Percentiles rank a stretch among this genome's conserved stretches.
phyloP scores from a whole-genome alignment of 2,797 vertebrate genomes.

The Austrolebias charrua region DNA sequence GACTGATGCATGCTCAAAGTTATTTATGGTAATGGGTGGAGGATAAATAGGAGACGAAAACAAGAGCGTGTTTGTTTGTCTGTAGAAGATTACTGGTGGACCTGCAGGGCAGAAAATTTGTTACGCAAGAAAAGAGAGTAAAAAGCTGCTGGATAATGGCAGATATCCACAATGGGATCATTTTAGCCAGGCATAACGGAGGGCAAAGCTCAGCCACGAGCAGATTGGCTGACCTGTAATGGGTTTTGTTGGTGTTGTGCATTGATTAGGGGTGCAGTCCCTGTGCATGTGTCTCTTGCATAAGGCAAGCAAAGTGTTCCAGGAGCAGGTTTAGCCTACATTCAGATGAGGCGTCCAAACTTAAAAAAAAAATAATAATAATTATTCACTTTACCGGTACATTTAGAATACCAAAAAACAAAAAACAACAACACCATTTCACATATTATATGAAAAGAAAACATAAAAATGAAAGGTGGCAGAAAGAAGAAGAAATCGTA shows the following conservation, averaged over 20 bases:
- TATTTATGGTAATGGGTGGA: slow-evolving; percentile 41
- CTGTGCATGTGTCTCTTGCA: slow-evolving; percentile 38
- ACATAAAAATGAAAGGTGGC: no score
- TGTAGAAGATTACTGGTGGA: slow-evolving; percentile 30
- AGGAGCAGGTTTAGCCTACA: slow-evolving; percentile 49
- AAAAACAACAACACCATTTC: no score
- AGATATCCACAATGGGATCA: slow-evolving; percentile 64
- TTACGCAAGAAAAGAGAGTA: slow-evolving; percentile 31
- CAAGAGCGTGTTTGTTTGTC: slow-evolving; percentile 21
- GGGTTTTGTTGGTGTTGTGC: slow-evolving; percentile 41
- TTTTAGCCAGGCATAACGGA: slow-evolving; percentile 66
- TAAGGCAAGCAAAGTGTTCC: slow-evolving; percentile 44
- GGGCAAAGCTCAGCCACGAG: slow-evolving; percentile 56
- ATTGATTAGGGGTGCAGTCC: slow-evolving; percentile 52
- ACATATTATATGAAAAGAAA: no score
- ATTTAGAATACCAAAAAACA: no score
- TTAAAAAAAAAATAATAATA: no score
- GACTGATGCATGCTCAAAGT: slow-evolving; percentile 29
- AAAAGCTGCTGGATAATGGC: slow-evolving; percentile 51
- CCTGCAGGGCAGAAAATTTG: slow-evolving; percentile 38
- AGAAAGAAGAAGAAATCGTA: no score
- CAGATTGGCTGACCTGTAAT: slow-evolving; percentile 52
- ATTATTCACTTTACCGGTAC: no score
- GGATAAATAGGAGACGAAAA: slow-evolving; percentile 30
- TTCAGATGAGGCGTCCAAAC: slow-evolving; percentile 34